These are phyloP conservation scores for Vollenhovia emeryi DNA, from an alignment of 1,140 invertebrate genomes.

Conservation along the genomic window DNA sequence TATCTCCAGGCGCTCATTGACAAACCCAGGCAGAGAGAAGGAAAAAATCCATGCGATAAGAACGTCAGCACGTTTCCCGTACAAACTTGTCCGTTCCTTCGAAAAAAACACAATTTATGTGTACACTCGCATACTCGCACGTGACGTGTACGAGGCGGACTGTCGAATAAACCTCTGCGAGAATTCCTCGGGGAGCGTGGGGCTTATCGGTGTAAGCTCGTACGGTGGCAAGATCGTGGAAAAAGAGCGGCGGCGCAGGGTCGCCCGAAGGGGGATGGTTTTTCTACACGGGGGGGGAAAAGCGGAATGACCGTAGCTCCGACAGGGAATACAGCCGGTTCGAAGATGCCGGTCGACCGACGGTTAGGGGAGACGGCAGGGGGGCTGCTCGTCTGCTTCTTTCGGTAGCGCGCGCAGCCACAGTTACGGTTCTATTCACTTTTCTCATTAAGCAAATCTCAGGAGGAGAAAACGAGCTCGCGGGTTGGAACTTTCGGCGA, in stretches of 20 bases:
- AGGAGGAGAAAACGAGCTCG: constrained; percentile 7
- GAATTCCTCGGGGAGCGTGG: constrained; percentile 8
- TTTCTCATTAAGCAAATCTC: constrained; percentile 57
- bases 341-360: background rate
- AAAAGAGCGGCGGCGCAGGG: background rate
- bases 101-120: background rate
- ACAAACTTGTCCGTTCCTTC: constrained; percentile 7
- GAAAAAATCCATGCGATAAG: constrained; percentile 14
- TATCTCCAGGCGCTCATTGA: background rate
- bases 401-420: background rate
- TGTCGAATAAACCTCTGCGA: constrained; percentile 23
- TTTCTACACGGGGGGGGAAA: background rate
- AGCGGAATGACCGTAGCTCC: constrained; percentile 6
- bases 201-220: constrained; percentile 45
- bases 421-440: constrained; percentile 27
- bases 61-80: background rate
- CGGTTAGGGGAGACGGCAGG: background rate
- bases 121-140: background rate
- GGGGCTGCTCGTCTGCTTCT: background rate
- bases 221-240: background rate
- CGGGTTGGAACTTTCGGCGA: constrained; percentile 56
- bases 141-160: background rate
- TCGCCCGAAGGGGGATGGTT: constrained; percentile 1
- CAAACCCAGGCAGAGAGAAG: background rate
- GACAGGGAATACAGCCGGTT: background rate